Conservation (phyloP, 2,797 vertebrate genomes). For the Chloroceryle inda region DNA sequence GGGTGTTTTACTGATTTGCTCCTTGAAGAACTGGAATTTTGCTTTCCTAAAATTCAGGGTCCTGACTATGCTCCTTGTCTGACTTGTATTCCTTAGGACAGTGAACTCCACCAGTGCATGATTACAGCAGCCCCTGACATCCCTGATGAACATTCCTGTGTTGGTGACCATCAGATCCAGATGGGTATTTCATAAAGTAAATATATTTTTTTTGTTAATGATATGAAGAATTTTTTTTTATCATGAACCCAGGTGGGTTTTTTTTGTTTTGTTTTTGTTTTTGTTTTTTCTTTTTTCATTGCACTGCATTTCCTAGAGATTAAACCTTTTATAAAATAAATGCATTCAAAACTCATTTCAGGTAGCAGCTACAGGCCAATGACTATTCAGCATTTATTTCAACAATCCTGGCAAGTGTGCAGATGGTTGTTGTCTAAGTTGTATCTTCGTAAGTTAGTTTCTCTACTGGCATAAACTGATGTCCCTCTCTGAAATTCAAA, state of each 20-base stretch:
- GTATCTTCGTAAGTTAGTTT: neutral
- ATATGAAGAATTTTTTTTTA: neutral
- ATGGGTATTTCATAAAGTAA: neutral
- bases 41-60: no score
- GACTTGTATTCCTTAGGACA: no score
- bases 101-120: no score
- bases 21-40: no score
- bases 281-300: neutral
- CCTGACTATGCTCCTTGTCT: no score
- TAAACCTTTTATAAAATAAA: neutral
- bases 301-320: neutral
- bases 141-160: no score
- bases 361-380: neutral
- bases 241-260: neutral
- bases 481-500: neutral
- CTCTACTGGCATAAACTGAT: neutral
- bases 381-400: slow-evolving; percentile 3
- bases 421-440: neutral
- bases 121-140: no score
- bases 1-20: no score
- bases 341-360: neutral
- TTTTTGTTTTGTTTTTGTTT: neutral
- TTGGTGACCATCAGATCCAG: no score
- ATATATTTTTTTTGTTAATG: neutral
- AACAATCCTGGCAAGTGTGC: neutral